A percentile compares a stretch with the other conserved stretches of the same genome.
These are phyloP conservation scores for Tautogolabrus adspersus DNA, from an alignment of 2,113 vertebrate species.

Conservation along the genomic window DNA sequence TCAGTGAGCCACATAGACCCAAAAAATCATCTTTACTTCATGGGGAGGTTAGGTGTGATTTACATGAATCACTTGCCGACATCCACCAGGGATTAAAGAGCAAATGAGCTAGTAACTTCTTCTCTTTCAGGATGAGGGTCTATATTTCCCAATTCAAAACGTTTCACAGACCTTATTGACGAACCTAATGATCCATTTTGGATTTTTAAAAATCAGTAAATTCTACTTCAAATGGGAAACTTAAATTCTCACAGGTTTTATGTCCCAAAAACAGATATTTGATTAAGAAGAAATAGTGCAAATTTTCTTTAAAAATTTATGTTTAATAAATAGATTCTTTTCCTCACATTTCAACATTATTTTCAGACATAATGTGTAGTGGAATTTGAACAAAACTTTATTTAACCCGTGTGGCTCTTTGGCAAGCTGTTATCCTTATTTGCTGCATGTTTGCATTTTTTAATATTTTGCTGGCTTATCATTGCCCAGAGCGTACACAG, in stretches of 20 bases:
- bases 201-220: background rate
- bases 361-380: background rate
- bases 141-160: background rate
- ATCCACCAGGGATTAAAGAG: background rate
- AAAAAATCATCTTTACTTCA: constrained; percentile 23
- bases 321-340: background rate
- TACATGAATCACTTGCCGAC: constrained; percentile 32
- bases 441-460: constrained; percentile 5
- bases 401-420: background rate
- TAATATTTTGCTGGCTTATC: constrained; percentile 9
- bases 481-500: constrained; percentile 32
- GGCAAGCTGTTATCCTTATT: constrained; percentile 12
- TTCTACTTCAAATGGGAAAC: background rate
- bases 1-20: constrained; percentile 16
- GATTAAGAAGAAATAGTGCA: background rate
- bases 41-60: constrained; percentile 9
- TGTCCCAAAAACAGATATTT: background rate
- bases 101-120: background rate
- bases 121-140: background rate
- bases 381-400: background rate
- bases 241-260: background rate
- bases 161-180: background rate
- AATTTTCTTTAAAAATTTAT: background rate
- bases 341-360: background rate
- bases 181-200: background rate